phyloP scores from a whole-genome alignment of 2,113 vertebrate species.

The Phodopus roborovskii region DNA sequence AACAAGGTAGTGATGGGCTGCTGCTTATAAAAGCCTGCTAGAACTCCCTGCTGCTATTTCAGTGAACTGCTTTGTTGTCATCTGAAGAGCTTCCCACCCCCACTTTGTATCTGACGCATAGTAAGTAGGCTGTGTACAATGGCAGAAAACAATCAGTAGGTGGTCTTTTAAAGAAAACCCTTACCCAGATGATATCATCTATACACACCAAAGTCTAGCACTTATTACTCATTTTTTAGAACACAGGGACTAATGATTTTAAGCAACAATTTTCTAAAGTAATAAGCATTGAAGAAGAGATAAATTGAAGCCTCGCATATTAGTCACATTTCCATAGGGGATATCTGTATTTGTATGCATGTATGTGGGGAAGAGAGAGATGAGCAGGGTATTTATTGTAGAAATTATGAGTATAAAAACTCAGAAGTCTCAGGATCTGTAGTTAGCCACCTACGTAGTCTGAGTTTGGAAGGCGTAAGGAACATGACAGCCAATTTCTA shows the following conservation, averaged over 20 bases:
- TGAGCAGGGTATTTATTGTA: background rate
- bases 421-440: background rate
- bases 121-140: background rate
- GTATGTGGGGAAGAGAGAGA: too few relatives aligned
- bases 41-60: slow-evolving; percentile 55
- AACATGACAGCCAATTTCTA: background rate
- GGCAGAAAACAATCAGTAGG: slow-evolving; percentile 37
- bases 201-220: slow-evolving; percentile 40
- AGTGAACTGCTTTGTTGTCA: slow-evolving; percentile 44
- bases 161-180: slow-evolving; percentile 52
- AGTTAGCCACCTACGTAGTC: background rate
- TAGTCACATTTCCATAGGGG: background rate
- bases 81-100: background rate
- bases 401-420: background rate
- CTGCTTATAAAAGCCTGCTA: slow-evolving; percentile 61
- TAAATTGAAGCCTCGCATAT: background rate
- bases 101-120: background rate
- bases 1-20: slow-evolving; percentile 44
- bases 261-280: background rate
- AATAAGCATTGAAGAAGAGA: background rate
- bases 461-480: background rate
- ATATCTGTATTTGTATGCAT: background rate
- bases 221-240: slow-evolving; percentile 43
- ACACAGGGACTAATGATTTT: background rate
- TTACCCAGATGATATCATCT: background rate